Conservation (phyloP, 1,140 invertebrate genomes). For the Paraescarpia echinospica region DNA sequence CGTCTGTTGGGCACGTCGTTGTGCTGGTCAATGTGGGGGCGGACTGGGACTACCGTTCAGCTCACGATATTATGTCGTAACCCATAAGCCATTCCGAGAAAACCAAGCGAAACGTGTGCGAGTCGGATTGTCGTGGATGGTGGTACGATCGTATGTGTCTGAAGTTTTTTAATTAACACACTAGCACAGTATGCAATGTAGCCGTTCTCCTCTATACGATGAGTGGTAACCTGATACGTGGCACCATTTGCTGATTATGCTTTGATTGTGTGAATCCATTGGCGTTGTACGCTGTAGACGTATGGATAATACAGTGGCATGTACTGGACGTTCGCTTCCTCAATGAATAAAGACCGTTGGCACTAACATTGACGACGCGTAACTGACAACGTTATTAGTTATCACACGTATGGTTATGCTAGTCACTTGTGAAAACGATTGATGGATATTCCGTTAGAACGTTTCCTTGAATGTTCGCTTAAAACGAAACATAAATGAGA, state of each 20-base stretch:
- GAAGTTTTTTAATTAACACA: neutral
- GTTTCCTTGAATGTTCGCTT: too few relatives aligned
- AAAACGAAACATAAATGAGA: too few relatives aligned
- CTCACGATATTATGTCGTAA: neutral
- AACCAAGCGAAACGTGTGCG: neutral
- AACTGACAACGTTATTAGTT: neutral
- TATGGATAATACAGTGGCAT: neutral
- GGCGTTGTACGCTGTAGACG: neutral
- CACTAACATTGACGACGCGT: neutral
- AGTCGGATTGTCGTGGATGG: neutral
- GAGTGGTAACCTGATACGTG: neutral
- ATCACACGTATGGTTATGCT: neutral
- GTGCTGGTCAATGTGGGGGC: neutral
- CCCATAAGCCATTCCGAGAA: neutral
- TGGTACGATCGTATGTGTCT: neutral
- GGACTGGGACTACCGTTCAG: neutral
- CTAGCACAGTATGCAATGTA: neutral
- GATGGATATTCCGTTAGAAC: neutral
- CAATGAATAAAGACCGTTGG: neutral
- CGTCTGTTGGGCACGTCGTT: neutral
- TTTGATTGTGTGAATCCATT: neutral
- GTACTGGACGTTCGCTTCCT: neutral
- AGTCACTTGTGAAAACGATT: neutral
- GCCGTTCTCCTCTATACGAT: neutral
- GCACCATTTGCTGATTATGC: neutral